Conservation (phyloP, 1,140 invertebrate genomes). For the Sinella curviseta region DNA sequence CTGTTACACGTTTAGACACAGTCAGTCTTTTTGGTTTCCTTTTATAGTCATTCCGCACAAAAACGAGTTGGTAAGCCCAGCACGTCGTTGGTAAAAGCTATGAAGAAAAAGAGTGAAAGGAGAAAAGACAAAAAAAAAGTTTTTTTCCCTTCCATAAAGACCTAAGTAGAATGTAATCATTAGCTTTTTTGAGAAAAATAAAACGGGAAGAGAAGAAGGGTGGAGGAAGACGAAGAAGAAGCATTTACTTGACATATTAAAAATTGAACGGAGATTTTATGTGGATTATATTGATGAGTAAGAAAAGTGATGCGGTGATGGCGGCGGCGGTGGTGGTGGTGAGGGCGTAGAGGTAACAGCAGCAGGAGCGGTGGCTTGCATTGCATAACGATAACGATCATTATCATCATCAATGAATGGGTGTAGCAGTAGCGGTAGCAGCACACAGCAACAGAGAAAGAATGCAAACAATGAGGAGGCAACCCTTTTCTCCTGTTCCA, state of each 20-base stretch:
- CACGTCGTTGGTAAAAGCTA: background rate
- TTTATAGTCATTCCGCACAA: background rate
- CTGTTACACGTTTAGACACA: background rate
- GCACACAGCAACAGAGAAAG: background rate
- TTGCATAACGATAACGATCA: slow-evolving; percentile 17
- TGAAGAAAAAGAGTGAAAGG: slow-evolving; percentile 5
- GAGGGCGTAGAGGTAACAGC: background rate
- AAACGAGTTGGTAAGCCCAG: slow-evolving; percentile 11
- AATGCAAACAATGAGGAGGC: background rate
- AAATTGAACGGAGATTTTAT: slow-evolving; percentile 20
- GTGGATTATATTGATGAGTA: slow-evolving; percentile 22
- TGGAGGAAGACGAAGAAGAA: background rate
- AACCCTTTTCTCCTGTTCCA: background rate
- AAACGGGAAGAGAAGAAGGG: background rate
- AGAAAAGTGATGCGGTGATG: background rate
- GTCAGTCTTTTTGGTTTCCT: background rate
- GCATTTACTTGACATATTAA: slow-evolving; percentile 20
- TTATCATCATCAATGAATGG: background rate
- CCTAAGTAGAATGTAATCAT: slow-evolving; percentile 7
- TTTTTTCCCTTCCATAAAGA: background rate
- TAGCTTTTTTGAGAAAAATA: slow-evolving; percentile 1
- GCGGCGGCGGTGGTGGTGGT: background rate
- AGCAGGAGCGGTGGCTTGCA: background rate
- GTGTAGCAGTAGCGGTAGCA: background rate
- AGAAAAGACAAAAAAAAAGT: slow-evolving; percentile 19